Evolutionary conservation across 1,140 invertebrate genomes (phyloP).

Genomic region (Amphibalanus amphitrite): DNA sequence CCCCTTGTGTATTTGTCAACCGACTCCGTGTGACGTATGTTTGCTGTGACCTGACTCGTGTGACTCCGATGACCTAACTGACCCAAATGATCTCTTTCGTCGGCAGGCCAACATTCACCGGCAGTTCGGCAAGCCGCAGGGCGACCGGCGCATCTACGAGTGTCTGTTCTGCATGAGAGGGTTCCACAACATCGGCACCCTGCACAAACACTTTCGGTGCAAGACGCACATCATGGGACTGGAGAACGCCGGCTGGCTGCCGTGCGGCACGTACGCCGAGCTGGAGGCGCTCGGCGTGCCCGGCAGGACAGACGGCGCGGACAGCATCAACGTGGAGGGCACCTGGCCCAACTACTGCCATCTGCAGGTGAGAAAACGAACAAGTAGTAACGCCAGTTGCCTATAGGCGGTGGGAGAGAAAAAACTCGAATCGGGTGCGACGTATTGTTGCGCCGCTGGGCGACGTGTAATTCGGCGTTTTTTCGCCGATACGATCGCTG

Average conservation of each 20-base stretch:
- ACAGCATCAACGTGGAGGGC: background rate
- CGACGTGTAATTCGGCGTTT: no score
- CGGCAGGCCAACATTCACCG: background rate
- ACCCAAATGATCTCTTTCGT: no score
- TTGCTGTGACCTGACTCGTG: no score
- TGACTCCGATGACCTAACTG: no score
- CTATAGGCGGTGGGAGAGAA: no score
- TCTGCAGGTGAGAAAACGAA: background rate
- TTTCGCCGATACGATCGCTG: no score
- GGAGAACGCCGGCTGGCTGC: conserved; percentile 78
- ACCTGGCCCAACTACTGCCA: conserved; percentile 4
- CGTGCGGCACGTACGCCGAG: conserved; percentile 88
- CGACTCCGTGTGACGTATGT: no score
- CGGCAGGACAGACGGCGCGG: background rate
- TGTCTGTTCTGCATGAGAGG: conserved; percentile 46
- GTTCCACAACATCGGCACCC: conserved; percentile 86
- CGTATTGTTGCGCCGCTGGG: no score
- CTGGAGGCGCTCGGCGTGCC: conserved; percentile 67
- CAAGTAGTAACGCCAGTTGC: no score
- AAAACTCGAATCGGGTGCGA: no score
- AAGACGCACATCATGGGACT: conserved; percentile 94
- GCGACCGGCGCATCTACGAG: background rate
- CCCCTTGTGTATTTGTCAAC: no score
- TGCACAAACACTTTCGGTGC: conserved; percentile 88
- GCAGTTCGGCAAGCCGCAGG: background rate